phyloP scores from a whole-genome alignment of 2,888 invertebrate genomes.

The Cerceris rybyensis region DNA sequence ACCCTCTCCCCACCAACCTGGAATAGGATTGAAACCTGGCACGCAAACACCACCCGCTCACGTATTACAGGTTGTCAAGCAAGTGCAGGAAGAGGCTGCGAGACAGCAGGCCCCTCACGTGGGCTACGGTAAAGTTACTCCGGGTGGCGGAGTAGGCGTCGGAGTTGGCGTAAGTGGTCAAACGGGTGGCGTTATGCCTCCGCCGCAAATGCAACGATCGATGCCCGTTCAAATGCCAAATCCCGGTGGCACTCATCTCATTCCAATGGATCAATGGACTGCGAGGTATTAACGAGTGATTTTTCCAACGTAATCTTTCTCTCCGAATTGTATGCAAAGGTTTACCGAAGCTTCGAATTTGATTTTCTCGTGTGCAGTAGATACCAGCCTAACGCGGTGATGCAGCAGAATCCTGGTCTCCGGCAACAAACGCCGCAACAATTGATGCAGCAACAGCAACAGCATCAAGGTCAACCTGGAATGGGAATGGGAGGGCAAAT shows the following conservation, averaged over 20 bases:
- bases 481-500: slow-evolving; percentile 78
- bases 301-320: not conserved
- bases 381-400: slow-evolving; percentile 79
- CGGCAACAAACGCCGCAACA: slow-evolving; percentile 82
- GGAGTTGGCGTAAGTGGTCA: slow-evolving; percentile 82
- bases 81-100: slow-evolving; percentile 96
- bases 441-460: slow-evolving; percentile 83
- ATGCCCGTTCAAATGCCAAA: slow-evolving; percentile 83
- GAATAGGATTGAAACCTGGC: slow-evolving; percentile 86
- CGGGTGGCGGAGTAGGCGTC: slow-evolving; percentile 79
- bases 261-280: slow-evolving; percentile 82
- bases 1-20: slow-evolving; percentile 83
- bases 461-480: slow-evolving; percentile 80
- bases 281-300: slow-evolving; percentile 68
- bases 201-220: slow-evolving; percentile 84
- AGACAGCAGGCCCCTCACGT: slow-evolving; percentile 92
- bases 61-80: slow-evolving; percentile 92
- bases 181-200: slow-evolving; percentile 83
- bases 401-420: slow-evolving; percentile 81
- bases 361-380: slow-evolving; percentile 59
- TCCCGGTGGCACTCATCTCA: slow-evolving; percentile 80
- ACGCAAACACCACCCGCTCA: slow-evolving; percentile 90
- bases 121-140: slow-evolving; percentile 89
- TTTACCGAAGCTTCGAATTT: not conserved
- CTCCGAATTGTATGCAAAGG: not conserved